Conservation (phyloP, 2,113 vertebrate species). For the Nothoprocta perdicaria region DNA sequence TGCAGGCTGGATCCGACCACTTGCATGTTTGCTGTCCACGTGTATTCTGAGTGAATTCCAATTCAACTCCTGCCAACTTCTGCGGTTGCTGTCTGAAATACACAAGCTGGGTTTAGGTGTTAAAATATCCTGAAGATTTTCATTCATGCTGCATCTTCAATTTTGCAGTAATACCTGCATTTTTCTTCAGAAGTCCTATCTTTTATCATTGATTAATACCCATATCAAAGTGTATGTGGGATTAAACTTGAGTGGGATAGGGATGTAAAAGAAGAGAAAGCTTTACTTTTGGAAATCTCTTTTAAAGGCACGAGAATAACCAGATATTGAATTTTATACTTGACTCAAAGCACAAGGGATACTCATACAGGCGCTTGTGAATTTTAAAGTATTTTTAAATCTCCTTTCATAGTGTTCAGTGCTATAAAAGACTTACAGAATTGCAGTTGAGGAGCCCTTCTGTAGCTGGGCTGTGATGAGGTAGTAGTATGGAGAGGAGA, state of each 20-base stretch:
- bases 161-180: not conserved
- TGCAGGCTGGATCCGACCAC: constrained; percentile 10
- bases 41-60: constrained; percentile 36
- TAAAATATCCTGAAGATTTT: not conserved
- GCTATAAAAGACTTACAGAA: not conserved
- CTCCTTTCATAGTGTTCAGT: not conserved
- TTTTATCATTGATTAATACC: not conserved
- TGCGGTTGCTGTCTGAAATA: not conserved
- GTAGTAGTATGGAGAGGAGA: not conserved
- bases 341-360: not conserved
- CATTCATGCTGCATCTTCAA: not conserved
- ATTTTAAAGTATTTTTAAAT: not conserved
- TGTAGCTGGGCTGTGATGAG: not conserved
- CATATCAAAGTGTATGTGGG: not conserved
- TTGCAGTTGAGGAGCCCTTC: not conserved
- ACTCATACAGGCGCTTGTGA: not conserved
- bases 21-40: not conserved
- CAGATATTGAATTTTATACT: not conserved
- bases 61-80: constrained; percentile 17
- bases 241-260: not conserved
- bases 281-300: not conserved
- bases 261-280: not conserved
- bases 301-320: not conserved
- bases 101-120: not conserved
- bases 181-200: not conserved